Evolutionary conservation across 2,113 vertebrate genomes (phyloP).

Genomic region (Riparia riparia): DNA sequence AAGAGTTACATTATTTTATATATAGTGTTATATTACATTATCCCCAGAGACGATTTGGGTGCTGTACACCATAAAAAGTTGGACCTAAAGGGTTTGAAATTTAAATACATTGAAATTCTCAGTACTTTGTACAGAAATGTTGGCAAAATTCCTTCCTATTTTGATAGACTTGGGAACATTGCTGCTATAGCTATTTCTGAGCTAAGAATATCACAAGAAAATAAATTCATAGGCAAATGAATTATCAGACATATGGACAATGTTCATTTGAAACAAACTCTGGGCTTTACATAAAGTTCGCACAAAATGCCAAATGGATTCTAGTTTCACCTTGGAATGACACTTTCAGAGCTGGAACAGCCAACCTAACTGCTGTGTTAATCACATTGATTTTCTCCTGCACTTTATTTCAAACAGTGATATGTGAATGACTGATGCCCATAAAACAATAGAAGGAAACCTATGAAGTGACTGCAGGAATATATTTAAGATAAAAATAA

Average conservation of each 20-base stretch:
- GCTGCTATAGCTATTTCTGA: not conserved
- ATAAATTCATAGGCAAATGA: not conserved
- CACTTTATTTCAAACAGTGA: slow-evolving; percentile 6
- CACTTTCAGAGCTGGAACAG: not conserved
- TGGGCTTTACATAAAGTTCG: not conserved
- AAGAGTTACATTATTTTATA: not conserved
- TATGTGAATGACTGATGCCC: not conserved
- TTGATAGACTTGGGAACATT: not conserved
- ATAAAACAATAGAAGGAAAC: not conserved
- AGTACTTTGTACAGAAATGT: not conserved
- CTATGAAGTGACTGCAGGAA: not conserved
- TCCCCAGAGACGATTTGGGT: not conserved
- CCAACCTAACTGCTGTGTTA: slow-evolving; percentile 22
- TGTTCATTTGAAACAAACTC: not conserved
- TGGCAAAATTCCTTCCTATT: not conserved
- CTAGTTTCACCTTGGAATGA: not conserved
- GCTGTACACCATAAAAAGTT: not conserved
- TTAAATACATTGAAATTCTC: not conserved
- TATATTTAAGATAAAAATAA: not conserved
- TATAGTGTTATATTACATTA: not conserved
- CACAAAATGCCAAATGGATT: not conserved
- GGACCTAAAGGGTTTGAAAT: not conserved
- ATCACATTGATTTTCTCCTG: slow-evolving; percentile 40
- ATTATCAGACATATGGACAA: not conserved
- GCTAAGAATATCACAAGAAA: not conserved